phyloP scores from a whole-genome alignment of 1,140 invertebrate species.

The Zaprionus camerounensis region DNA sequence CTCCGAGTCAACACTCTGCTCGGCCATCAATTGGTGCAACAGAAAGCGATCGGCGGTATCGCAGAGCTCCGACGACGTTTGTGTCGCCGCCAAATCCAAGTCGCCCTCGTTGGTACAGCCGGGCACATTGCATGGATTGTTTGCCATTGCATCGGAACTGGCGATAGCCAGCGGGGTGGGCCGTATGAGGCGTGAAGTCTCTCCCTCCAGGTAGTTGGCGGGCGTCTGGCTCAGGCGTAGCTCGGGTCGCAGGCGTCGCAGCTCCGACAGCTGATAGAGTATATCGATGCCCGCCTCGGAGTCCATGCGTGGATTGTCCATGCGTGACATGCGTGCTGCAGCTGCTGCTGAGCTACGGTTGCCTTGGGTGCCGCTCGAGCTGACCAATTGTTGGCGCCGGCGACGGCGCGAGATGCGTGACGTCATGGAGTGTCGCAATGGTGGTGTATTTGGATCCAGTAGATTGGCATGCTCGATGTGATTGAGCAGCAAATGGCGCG shows the following conservation, averaged over 20 bases:
- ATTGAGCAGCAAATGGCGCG: constrained; percentile 56
- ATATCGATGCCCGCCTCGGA: constrained; percentile 42
- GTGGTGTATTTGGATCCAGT: constrained; percentile 59
- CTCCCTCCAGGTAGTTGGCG: constrained; percentile 24
- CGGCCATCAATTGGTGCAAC: constrained; percentile 39
- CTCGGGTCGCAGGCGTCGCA: constrained; percentile 35
- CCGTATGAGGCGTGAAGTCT: constrained; percentile 1
- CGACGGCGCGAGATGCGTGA: constrained; percentile 28
- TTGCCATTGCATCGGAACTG: neutral
- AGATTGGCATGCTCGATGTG: constrained; percentile 67
- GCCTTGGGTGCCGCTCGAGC: neutral
- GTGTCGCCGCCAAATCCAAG: neutral
- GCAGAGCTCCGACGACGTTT: neutral
- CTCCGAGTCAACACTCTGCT: constrained; percentile 18
- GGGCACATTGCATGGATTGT: neutral
- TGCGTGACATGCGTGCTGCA: neutral
- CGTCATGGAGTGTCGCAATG: constrained; percentile 28
- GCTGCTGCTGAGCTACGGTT: neutral
- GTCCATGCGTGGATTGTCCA: constrained; percentile 9
- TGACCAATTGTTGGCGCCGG: constrained; percentile 33
- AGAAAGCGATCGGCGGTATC: constrained; percentile 35
- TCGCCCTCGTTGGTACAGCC: neutral
- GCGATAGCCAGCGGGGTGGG: constrained; percentile 9
- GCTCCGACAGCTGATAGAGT: constrained; percentile 38
- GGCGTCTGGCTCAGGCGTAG: constrained; percentile 6